Evolutionary conservation across 2,113 vertebrate species (phyloP).

Genomic region (Nesogale talazaci): DNA sequence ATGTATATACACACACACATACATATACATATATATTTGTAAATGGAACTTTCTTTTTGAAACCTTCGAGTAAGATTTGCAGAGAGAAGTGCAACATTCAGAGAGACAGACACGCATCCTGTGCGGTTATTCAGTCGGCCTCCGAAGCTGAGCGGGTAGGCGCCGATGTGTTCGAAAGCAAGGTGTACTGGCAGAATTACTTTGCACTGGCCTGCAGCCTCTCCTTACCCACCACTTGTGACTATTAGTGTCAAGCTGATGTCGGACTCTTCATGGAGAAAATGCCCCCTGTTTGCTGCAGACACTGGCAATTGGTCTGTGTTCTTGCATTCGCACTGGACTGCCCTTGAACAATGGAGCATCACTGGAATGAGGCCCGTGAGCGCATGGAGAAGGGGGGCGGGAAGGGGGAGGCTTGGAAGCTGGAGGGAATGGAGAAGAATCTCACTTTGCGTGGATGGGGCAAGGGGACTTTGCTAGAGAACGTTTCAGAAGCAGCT

Average conservation of each 20-base stretch:
- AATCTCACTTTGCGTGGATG: not conserved
- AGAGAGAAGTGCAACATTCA: not conserved
- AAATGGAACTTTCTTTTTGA: not conserved
- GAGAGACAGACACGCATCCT: not conserved
- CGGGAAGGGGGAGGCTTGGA: not conserved
- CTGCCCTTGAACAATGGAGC: not conserved
- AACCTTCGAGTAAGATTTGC: not conserved
- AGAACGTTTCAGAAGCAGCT: not conserved
- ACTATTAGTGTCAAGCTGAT: conserved; percentile 75
- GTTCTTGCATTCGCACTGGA: conserved; percentile 42
- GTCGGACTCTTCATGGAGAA: conserved; percentile 68
- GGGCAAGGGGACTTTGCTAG: rapidly evolving
- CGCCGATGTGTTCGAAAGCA: conserved; percentile 39
- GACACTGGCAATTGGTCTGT: conserved; percentile 34
- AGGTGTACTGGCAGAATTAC: conserved; percentile 68
- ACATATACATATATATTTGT: no score
- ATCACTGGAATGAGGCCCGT: not conserved
- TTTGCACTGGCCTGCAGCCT: conserved; percentile 64
- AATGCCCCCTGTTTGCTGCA: conserved; percentile 70
- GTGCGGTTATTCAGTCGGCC: not conserved
- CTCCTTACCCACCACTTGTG: conserved; percentile 74
- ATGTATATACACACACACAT: no score
- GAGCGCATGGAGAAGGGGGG: not conserved
- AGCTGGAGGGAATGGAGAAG: not conserved
- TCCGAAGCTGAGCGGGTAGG: not conserved